phyloP scores from a whole-genome alignment of 2,797 vertebrate species.

The Prionace glauca region DNA sequence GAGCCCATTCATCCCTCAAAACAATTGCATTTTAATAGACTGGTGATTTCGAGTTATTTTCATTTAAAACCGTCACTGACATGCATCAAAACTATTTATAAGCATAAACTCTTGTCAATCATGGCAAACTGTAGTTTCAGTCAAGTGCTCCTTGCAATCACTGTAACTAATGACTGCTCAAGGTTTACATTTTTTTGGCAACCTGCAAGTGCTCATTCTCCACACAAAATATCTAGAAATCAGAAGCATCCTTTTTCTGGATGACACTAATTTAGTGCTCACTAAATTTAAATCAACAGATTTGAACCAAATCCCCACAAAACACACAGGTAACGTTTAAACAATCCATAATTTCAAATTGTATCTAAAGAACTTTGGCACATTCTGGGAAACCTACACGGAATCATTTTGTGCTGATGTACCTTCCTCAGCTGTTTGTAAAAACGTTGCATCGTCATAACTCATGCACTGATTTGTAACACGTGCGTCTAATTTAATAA shows the following conservation, averaged over 20 bases:
- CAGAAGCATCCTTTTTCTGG: background rate
- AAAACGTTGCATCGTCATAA: background rate
- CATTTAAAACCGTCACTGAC: background rate
- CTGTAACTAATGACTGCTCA: background rate
- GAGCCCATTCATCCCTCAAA: constrained; percentile 13
- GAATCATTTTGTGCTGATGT: background rate
- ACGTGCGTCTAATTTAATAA: background rate
- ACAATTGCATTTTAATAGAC: constrained; percentile 21
- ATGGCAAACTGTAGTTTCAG: background rate
- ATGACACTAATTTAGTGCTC: background rate
- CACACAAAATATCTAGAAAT: background rate
- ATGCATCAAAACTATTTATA: background rate
- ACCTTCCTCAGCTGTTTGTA: background rate
- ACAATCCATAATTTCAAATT: background rate
- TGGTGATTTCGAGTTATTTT: constrained; percentile 21
- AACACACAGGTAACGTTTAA: background rate
- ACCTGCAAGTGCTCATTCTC: background rate
- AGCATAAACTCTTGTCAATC: background rate
- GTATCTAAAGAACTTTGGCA: background rate
- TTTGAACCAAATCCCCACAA: background rate
- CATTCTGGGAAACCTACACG: background rate
- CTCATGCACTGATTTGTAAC: background rate
- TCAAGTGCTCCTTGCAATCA: constrained; percentile 31
- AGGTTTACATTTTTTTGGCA: background rate
- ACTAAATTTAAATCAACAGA: background rate